These are phyloP conservation scores for Podargus strigoides DNA, from an alignment of 2,797 vertebrate species.

Conservation along the genomic window DNA sequence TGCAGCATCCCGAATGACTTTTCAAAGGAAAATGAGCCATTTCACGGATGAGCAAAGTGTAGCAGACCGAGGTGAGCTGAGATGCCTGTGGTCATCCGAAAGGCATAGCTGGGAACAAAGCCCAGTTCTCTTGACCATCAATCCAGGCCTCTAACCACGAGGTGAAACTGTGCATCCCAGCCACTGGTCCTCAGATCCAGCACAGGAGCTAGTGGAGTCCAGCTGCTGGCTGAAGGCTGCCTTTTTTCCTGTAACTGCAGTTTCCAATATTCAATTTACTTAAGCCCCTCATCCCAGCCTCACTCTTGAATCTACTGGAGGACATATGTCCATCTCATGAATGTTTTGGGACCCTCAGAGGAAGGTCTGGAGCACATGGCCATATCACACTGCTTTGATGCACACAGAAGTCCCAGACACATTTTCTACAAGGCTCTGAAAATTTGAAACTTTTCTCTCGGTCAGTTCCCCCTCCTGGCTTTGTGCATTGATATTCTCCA, in stretches of 20 bases:
- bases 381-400: background rate
- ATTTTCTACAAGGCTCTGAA: background rate
- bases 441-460: background rate
- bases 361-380: background rate
- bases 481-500: constrained; percentile 48
- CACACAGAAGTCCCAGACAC: background rate
- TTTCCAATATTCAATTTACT: background rate
- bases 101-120: background rate
- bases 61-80: background rate
- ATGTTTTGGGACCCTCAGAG: background rate
- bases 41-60: background rate
- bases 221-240: background rate
- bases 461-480: background rate
- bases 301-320: background rate
- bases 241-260: fast-evolving
- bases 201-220: background rate
- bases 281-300: background rate
- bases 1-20: background rate
- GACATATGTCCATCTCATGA: background rate
- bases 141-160: background rate
- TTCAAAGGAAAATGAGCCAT: background rate
- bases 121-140: background rate
- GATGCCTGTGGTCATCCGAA: background rate
- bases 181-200: background rate
- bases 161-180: background rate